Evolutionary conservation across 2,888 invertebrate species (phyloP), one percentile per base, ranked within the genome.

Genomic region (Cristatella mucedo): DNA sequence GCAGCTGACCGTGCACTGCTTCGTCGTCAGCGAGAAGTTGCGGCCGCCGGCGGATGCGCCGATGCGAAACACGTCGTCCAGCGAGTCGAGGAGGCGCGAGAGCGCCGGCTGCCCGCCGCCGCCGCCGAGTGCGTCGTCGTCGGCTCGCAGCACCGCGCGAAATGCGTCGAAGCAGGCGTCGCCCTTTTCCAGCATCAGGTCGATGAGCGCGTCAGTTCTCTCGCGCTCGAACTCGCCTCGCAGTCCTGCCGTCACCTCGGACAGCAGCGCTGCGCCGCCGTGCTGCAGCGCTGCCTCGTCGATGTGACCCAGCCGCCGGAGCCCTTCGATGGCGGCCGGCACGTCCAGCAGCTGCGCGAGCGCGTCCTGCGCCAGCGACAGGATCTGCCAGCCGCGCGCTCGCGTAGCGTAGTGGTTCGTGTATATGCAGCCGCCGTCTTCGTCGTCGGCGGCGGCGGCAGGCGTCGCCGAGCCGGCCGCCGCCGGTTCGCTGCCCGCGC

Each of bases 1-100:
- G n/a, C n/a, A n/a, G n/a, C n/a, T n/a, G 5, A 36, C 36, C 13
- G 36, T 36, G 26, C 36, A 36, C 13, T 36, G 36, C 26, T 36
- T 36, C 5, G 36, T 36, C 6, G 36, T 36, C 5, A 36, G 24
- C 5, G 36, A 36, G 13, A 36, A 36, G 5, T n/a, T 36, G 24
- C 36, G 26, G 9, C 26, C 26, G 36, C 26, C 26, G 26, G 36
- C 36, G 24, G 22, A 26, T 4, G 36, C 36, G 22, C 36, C 36
- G 5, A 36, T 36, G 19, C 22, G 22, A 22, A 36, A 36, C 7
- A 36, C 36, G 18, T 36, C 36, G 26, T 36, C 26, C 16, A 36
- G 24, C 7, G 36, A 13, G 22, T 36, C 36, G 9, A 36, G 13
- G 9, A 36, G 36, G 26, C 26, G 22, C 15, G 24, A 26, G 24